Evolutionary conservation across 2,888 invertebrate species (phyloP).

Genomic region (Trichogramma evanescens): DNA sequence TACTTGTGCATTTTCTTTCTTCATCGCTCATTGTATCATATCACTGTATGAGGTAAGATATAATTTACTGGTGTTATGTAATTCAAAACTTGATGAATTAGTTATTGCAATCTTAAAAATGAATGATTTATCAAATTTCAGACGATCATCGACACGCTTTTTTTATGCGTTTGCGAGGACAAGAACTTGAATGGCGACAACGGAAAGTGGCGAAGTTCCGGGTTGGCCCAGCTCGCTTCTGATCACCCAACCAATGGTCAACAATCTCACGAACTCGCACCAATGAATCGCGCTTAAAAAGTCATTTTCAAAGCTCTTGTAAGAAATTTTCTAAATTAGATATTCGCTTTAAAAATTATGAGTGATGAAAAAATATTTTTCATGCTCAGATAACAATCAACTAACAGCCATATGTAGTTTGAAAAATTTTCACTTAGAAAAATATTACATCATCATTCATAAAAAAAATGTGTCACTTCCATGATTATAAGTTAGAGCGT

Average conservation of each 20-base stretch:
- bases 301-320: not conserved
- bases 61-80: not conserved
- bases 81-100: not conserved
- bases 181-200: constrained; percentile 73
- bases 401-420: too few relatives aligned
- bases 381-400: too few relatives aligned
- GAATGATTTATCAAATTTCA: constrained; percentile 45
- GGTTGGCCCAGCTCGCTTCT: constrained; percentile 36
- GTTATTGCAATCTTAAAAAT: not conserved
- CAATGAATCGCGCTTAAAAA: constrained; percentile 42
- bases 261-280: constrained; percentile 48
- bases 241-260: constrained; percentile 36
- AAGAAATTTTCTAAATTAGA: too few relatives aligned
- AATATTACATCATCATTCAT: too few relatives aligned
- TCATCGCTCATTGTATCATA: constrained; percentile 87
- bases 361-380: too few relatives aligned
- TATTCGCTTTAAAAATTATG: too few relatives aligned
- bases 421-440: too few relatives aligned
- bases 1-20: constrained; percentile 78
- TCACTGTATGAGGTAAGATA: constrained; percentile 81
- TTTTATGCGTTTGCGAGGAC: constrained; percentile 91
- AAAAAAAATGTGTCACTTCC: too few relatives aligned
- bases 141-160: constrained; percentile 91
- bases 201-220: constrained; percentile 49
- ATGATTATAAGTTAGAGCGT: too few relatives aligned